Evolutionary conservation across 1,140 invertebrate genomes (phyloP), one percentile per base, ranked within the genome.

Genomic region (Whitmania pigra): DNA sequence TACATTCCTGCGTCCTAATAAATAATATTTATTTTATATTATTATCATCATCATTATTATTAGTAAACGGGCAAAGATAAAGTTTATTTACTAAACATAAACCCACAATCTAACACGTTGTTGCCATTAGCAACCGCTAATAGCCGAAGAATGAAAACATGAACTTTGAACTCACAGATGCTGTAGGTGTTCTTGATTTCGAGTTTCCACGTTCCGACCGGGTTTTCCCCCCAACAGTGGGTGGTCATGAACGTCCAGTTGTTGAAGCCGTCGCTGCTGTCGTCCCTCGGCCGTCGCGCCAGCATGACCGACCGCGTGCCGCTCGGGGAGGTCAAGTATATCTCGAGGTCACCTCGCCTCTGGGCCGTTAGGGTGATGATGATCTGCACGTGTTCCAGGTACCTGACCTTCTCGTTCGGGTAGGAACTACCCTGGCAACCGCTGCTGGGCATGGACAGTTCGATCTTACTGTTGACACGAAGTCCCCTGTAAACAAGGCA

Each of bases 221-320:
- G 93, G 82, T 95, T 93, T 83, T 99, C 96, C 54, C 94, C 96
- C 96, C 96, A 99, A 9, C 92, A 97, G 78, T 99, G 96, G 5
- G 95, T 98, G 6, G 96, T 98, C 94, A 99, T 98, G 82, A 99
- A 99, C 1, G 95, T 95, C 96, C 96, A 99, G 83, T 97, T 97
- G 63, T 92, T 94, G 82, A 99, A 99, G 15, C 96, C 96, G 82
- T 99, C 94, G 55, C 90, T 87, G 70, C 88, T 87, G 80, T 96
- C 94, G 79, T 99, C 96, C 78, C 97, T 94, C 0, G 90, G 88
- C 74, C 96, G 86, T 78, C 89, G 86, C 78, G 92, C 96, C 68
- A 97, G 82, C 77, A 97, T 40, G 27, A 55, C 63, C 2, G 69
- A 53, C 25, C 31, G 2, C 17, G 69, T 71, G 25, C 53, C 53